Base-by-base conservation (phyloP, 2,888 invertebrate species). In the Allophyes oxyacanthae region DNA sequence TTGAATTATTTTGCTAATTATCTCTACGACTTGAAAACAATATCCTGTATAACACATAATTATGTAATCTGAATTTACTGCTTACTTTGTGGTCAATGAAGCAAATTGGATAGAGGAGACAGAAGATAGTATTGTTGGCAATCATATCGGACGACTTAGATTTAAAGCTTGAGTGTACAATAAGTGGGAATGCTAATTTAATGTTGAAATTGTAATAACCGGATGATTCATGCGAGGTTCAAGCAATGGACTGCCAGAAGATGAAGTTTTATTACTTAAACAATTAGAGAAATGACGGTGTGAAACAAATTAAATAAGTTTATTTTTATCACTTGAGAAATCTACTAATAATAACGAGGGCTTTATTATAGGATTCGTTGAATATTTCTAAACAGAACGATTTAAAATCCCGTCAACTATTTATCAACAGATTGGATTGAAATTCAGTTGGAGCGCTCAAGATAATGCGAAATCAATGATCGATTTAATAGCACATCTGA, bases 401-500 rank as follows among this genome's bases (percentile, higher is more conserved):
- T 36, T 15, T 42, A 41, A 34, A 14, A 48, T 9, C 14, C 8
- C 9, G 13, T 14, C 1, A 0, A n/a, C 14, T 4, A 9, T 20
- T 40, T 40, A 40, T 15, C 0, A 28, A 10, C 15, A 28, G 11
- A 55, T 48, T 46, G 50, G 37, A 54, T 53, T 45, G 28, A 37
- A 52, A 44, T 48, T 42, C 42, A 54, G 43, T 38, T 20, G 15
- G 15, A 54, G 32, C 42, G 25, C n/a, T 33, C 7, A 15, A 56
- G 48, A 51, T 49, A 45, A 49, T 48, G 8, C 13, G 15, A 49
- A 63, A 63, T 55, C 30, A 60, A 48, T 42, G 36, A 55, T 41
- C 41, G 36, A 50, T 48, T 28, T 38, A 44, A 34, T 36, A 20
- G 44, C 34, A 33, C 34, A 60, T 34, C 42, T 41, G 52, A 57